phyloP scores from a whole-genome alignment of 2,113 vertebrate species.

The Actenoides lindsayi region DNA sequence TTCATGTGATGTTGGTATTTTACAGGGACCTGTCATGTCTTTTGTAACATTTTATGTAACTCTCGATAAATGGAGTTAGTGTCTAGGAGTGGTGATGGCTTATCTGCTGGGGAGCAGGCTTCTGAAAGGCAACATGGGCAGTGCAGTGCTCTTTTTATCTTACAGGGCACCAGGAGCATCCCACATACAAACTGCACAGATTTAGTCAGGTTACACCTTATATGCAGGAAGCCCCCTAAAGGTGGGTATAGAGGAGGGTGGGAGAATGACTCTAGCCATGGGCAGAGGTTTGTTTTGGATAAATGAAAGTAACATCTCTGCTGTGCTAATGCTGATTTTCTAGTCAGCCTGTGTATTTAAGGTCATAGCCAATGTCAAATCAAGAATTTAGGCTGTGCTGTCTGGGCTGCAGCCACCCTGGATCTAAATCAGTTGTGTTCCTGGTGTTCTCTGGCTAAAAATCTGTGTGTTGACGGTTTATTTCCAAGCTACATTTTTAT shows the following conservation, averaged over 20 bases:
- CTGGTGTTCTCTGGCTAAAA: background rate
- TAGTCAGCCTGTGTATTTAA: background rate
- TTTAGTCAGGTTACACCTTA: background rate
- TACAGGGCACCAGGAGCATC: background rate
- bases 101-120: background rate
- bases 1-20: background rate
- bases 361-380: constrained; percentile 11
- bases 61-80: background rate
- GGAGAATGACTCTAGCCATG: background rate
- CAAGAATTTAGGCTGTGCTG: background rate
- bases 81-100: background rate
- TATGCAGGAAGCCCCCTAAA: background rate
- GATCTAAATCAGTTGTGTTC: background rate
- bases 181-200: background rate
- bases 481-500: background rate
- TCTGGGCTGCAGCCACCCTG: background rate
- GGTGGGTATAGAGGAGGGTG: background rate
- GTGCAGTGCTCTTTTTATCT: background rate
- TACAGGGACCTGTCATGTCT: background rate
- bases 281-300: background rate
- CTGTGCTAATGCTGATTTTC: background rate
- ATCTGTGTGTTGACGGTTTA: background rate
- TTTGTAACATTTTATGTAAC: background rate
- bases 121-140: background rate
- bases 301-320: background rate